These are phyloP conservation scores for Mythimna albipuncta DNA, from an alignment of 2,888 invertebrate genomes.

Conservation along the genomic window DNA sequence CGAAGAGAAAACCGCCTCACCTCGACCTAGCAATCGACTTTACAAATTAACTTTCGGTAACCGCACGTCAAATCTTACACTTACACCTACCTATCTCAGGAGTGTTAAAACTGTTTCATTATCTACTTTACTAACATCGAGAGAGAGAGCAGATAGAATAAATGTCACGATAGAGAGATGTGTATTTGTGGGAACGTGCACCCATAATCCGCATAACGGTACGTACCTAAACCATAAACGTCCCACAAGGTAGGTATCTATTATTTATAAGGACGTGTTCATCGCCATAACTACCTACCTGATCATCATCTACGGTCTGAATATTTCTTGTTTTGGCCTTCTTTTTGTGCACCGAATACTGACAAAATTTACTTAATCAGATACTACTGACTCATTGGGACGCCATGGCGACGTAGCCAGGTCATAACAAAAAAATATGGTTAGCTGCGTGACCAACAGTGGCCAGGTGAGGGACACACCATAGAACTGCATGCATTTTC, in stretches of 20 bases:
- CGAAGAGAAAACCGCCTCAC: slow-evolving; percentile 22
- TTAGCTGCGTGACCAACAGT: too few relatives aligned
- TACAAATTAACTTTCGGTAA: not conserved
- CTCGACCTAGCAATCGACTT: slow-evolving; percentile 8
- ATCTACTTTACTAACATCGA: not conserved
- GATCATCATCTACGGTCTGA: slow-evolving; percentile 1
- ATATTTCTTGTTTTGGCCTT: slow-evolving; percentile 7
- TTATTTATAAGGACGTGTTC: slow-evolving; percentile 23
- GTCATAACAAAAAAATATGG: too few relatives aligned
- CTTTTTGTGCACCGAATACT: not conserved
- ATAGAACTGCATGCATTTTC: too few relatives aligned
- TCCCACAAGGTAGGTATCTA: slow-evolving; percentile 15
- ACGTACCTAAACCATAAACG: slow-evolving; percentile 9
- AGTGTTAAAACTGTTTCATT: not conserved
- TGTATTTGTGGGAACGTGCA: slow-evolving; percentile 10
- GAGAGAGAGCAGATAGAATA: not conserved
- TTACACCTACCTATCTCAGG: too few relatives aligned
- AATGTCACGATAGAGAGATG: not conserved
- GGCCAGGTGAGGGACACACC: too few relatives aligned
- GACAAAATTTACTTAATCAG: not conserved
- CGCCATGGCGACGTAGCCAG: too few relatives aligned
- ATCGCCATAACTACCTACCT: not conserved
- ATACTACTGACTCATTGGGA: too few relatives aligned
- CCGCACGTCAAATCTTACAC: not conserved
- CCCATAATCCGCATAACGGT: slow-evolving; percentile 25